A percentile compares a stretch with the other conserved stretches of the same genome.
Evolutionary conservation across 2,113 vertebrate species (phyloP).

Genomic region (Menura novaehollandiae): DNA sequence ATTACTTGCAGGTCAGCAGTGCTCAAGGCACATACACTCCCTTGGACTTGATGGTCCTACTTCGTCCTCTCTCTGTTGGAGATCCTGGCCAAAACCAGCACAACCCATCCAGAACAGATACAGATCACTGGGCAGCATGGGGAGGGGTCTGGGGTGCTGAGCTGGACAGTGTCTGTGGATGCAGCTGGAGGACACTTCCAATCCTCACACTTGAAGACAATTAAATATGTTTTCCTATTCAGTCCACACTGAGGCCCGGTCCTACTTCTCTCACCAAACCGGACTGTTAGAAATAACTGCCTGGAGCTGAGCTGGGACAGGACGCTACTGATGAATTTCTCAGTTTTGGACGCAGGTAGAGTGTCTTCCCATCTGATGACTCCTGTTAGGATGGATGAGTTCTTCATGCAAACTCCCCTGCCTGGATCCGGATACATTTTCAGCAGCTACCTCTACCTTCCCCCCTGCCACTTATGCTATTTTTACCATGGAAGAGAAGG

Average conservation of each 20-base stretch:
- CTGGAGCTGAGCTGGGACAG: background rate
- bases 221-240: background rate
- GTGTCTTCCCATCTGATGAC: background rate
- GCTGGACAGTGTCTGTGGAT: background rate
- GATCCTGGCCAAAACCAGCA: background rate
- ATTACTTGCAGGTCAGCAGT: background rate
- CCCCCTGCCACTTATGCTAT: fast-evolving
- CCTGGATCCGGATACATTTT: background rate
- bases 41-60: background rate
- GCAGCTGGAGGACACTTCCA: background rate
- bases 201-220: background rate
- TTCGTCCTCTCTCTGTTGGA: background rate
- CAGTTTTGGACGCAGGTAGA: background rate
- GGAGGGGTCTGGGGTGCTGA: background rate
- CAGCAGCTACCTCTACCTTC: background rate
- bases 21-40: background rate
- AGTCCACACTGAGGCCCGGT: background rate
- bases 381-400: background rate
- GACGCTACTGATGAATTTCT: background rate
- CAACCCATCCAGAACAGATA: background rate
- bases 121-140: fast-evolving
- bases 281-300: background rate
- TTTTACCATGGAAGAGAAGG: background rate
- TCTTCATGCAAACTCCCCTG: background rate
- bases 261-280: background rate